These are phyloP conservation scores for Acrobasis repandana DNA, from an alignment of 2,888 invertebrate species.

Conservation along the genomic window DNA sequence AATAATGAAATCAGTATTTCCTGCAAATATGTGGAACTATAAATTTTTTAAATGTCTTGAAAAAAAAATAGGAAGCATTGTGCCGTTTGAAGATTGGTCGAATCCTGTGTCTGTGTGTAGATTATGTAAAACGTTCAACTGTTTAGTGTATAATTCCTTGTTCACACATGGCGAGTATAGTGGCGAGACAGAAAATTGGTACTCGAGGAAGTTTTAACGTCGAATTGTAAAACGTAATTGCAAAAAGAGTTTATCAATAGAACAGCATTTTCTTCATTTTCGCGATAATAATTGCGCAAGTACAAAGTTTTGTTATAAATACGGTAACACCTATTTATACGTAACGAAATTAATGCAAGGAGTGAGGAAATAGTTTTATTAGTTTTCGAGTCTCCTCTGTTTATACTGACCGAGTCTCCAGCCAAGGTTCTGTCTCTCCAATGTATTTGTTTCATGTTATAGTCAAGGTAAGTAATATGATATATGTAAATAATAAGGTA, in stretches of 20 bases:
- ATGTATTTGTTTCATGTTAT: not conserved
- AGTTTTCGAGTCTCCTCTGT: too few relatives aligned
- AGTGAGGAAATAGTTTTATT: too few relatives aligned
- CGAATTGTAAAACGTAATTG: too few relatives aligned
- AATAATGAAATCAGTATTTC: not conserved
- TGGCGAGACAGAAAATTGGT: too few relatives aligned
- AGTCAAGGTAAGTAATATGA: conserved; percentile 14
- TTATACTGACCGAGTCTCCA: not conserved
- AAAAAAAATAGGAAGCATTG: not conserved
- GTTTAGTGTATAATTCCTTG: conserved; percentile 11
- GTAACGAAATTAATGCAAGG: too few relatives aligned
- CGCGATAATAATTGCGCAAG: too few relatives aligned
- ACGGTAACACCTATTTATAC: too few relatives aligned
- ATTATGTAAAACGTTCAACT: conserved; percentile 17
- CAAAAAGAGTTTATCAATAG: too few relatives aligned
- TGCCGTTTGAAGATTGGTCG: not conserved
- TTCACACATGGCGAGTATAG: not conserved
- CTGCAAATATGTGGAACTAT: conserved; percentile 1
- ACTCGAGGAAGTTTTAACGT: too few relatives aligned
- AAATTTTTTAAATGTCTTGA: not conserved
- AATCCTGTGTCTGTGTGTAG: conserved; percentile 16
- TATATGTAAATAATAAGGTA: conserved; percentile 37
- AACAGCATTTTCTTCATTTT: too few relatives aligned
- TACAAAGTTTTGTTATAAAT: too few relatives aligned
- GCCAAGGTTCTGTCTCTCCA: not conserved